A percentile compares a stretch with the other conserved stretches of the same genome.
These are phyloP conservation scores for Aethes cnicana DNA, from an alignment of 2,888 invertebrate species.

Conservation along the genomic window DNA sequence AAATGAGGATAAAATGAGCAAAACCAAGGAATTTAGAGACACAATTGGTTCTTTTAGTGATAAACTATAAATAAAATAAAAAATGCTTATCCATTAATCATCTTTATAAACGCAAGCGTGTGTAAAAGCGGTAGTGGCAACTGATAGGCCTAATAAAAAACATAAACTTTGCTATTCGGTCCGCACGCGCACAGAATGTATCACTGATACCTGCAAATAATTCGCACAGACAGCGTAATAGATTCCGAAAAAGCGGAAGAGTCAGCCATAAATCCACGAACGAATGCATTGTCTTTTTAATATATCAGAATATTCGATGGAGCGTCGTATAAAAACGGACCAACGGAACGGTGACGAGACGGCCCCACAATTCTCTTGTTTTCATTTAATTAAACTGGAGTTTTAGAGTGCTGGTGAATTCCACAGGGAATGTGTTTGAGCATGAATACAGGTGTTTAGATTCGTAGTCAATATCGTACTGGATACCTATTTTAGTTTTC, in stretches of 20 bases:
- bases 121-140: not conserved
- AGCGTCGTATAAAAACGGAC: conserved; percentile 56
- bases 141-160: not conserved
- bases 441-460: conserved; percentile 7
- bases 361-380: conserved; percentile 70
- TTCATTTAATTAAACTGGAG: conserved; percentile 77
- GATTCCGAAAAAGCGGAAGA: conserved; percentile 67
- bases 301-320: conserved; percentile 47
- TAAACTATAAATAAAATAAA: too few relatives aligned
- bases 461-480: not conserved
- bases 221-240: conserved; percentile 61
- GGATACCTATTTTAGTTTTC: too few relatives aligned
- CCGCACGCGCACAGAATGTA: conserved; percentile 40
- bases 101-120: too few relatives aligned
- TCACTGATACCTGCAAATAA: conserved; percentile 63
- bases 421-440: conserved; percentile 38
- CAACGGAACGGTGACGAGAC: conserved; percentile 59
- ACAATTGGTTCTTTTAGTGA: too few relatives aligned
- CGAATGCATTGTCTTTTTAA: conserved; percentile 42
- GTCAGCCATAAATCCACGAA: conserved; percentile 60
- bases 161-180: conserved; percentile 3
- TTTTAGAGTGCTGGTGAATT: conserved; percentile 57
- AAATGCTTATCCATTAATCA: too few relatives aligned
- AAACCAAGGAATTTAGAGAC: too few relatives aligned
- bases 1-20: too few relatives aligned